Conservation (phyloP, 2,113 vertebrate genomes). For the Psettodes erumei region DNA sequence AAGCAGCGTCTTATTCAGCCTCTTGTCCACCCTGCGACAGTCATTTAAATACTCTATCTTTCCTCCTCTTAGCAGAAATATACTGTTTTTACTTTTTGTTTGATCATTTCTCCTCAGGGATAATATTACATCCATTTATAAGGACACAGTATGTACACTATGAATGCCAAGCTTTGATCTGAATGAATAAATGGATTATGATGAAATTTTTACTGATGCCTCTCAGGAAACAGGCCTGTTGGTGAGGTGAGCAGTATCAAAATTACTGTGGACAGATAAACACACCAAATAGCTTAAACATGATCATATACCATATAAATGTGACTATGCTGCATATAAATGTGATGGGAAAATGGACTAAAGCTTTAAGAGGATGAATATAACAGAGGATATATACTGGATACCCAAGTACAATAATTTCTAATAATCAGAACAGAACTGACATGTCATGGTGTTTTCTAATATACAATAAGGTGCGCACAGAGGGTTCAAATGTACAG, state of each 20-base stretch:
- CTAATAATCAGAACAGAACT: too few relatives aligned
- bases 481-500: background rate
- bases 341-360: background rate
- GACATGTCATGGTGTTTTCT: too few relatives aligned
- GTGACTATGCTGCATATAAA: too few relatives aligned
- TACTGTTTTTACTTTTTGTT: background rate
- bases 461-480: background rate
- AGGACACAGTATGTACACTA: background rate
- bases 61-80: conserved; percentile 21
- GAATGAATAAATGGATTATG: conserved; percentile 6
- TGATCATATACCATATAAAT: too few relatives aligned
- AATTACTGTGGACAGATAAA: too few relatives aligned
- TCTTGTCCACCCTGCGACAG: conserved; percentile 52
- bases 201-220: background rate
- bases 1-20: conserved; percentile 48
- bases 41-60: conserved; percentile 37
- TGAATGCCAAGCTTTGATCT: background rate
- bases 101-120: conserved; percentile 1
- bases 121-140: conserved; percentile 30
- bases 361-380: background rate
- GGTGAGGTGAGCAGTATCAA: background rate
- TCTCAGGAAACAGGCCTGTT: background rate
- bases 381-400: background rate
- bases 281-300: too few relatives aligned
- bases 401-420: background rate